Evolutionary conservation across 2,113 vertebrate genomes (phyloP), one percentile per base, ranked within the genome.

Genomic region (Tringa solitaria): DNA sequence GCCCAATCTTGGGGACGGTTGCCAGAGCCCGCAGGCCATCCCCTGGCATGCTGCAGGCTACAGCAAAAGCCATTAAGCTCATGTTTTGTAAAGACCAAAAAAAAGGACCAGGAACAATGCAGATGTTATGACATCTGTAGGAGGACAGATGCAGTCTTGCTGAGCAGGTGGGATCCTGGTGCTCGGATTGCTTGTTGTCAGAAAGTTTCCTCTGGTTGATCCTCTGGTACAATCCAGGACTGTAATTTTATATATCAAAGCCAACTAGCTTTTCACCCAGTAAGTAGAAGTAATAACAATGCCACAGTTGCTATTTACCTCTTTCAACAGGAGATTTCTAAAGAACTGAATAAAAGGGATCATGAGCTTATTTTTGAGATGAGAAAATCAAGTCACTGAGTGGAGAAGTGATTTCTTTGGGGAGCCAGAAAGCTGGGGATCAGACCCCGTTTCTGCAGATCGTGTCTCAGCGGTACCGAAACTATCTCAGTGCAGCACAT

Each of bases 101-200:
- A 63, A 81, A 89, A 94, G 64, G 60, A 72, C 72, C 22, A n/a
- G 85, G 60, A 69, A 65, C 85, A 72, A 69, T 74, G 60, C 95
- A 94, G 87, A 82, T 96, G 95, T 88, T 94, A 21, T 19, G 83
- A 56, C 91, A 95, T 87, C 92, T 96, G 94, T 61, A 87, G 27
- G 12, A 67, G 65, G 77, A 74, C 84, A 94, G 81, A 64, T 74
- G 60, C 46, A 81, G 0, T 90, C 54, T 70, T 18, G 8, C 50
- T 63, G 88, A 84, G 79, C 83, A 81, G 79, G 85, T 80, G 79
- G 45, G 68, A 67, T 91, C n/a, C 65, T 12, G 18, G 54, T 37
- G 56, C 59, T 94, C 74, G 63, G 30, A 4, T 85, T 80, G 45
- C 78, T 88, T 3, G 0, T 54, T 69, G 68, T 59, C 48, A 45